These are phyloP conservation scores for Pyrgilauda ruficollis DNA, from an alignment of 2,113 vertebrate genomes.

Conservation along the genomic window DNA sequence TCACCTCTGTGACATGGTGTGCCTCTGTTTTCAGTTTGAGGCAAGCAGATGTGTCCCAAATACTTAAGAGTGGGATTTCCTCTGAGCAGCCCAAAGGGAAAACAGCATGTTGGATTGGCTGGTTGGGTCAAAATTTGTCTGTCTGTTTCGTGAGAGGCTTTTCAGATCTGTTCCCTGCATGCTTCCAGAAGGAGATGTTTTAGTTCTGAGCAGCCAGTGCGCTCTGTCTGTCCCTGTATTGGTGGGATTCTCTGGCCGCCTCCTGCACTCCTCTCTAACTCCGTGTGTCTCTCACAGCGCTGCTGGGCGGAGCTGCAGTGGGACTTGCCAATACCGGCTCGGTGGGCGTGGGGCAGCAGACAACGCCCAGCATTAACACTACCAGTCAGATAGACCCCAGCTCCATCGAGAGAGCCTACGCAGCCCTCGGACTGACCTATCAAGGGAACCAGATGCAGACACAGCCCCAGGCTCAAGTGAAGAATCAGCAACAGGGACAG, in stretches of 20 bases:
- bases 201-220: background rate
- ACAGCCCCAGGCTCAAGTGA: constrained; percentile 81
- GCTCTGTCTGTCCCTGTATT: background rate
- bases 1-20: background rate
- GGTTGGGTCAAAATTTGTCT: background rate
- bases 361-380: constrained; percentile 84
- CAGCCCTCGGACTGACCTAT: constrained; percentile 94
- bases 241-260: background rate
- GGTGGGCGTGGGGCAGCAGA: constrained; percentile 85
- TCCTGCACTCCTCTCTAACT: background rate
- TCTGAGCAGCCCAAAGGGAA: background rate
- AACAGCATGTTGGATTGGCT: background rate
- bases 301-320: constrained; percentile 84
- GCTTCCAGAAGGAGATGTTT: background rate
- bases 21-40: background rate
- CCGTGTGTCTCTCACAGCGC: constrained; percentile 72
- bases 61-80: background rate
- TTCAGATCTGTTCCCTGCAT: background rate
- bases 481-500: constrained; percentile 78
- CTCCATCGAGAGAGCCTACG: constrained; percentile 96
- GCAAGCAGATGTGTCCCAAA: background rate
- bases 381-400: constrained; percentile 96
- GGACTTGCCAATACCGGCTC: constrained; percentile 84
- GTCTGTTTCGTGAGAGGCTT: background rate
- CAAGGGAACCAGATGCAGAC: constrained; percentile 92